Evolutionary conservation across 2,113 vertebrate species (phyloP).

Genomic region (Stigmatopora nigra): DNA sequence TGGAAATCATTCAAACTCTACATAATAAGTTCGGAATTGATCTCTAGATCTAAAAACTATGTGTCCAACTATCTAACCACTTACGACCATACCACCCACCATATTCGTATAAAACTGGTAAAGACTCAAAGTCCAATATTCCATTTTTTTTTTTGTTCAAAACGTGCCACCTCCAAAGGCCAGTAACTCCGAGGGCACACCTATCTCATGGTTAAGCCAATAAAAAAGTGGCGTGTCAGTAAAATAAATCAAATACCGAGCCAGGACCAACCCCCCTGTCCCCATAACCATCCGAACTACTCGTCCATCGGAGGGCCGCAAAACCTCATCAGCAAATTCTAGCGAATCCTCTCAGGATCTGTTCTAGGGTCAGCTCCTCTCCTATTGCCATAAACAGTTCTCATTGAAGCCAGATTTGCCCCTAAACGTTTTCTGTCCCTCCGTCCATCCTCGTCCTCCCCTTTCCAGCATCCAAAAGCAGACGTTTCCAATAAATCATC

Average conservation of each 20-base stretch:
- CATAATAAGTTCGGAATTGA: too few relatives aligned
- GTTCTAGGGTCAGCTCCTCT: conserved; percentile 56
- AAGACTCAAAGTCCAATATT: conserved; percentile 11
- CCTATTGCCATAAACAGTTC: conserved; percentile 54
- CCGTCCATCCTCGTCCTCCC: conserved; percentile 57
- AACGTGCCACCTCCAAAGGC: conserved; percentile 61
- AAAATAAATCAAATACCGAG: conserved; percentile 63
- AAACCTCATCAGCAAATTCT: conserved; percentile 62
- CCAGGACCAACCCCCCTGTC: conserved; percentile 6
- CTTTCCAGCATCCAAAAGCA: conserved; percentile 49
- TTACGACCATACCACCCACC: too few relatives aligned
- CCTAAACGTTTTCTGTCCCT: conserved; percentile 49
- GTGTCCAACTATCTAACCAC: too few relatives aligned
- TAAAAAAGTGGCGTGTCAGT: conserved; percentile 63
- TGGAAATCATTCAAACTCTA: too few relatives aligned
- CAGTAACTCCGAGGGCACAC: conserved; percentile 58
- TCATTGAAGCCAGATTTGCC: conserved; percentile 55
- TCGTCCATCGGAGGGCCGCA: conserved; percentile 57
- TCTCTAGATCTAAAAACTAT: too few relatives aligned
- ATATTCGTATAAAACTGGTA: too few relatives aligned
- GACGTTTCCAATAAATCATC: conserved; percentile 72
- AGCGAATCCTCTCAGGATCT: conserved; percentile 62
- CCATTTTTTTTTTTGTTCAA: conserved; percentile 21
- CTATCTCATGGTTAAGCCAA: conserved; percentile 51
- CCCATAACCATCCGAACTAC: conserved; percentile 31